These are phyloP conservation scores for Saimiri boliviensis DNA, from an alignment of 2,113 vertebrate species.

Conservation along the genomic window DNA sequence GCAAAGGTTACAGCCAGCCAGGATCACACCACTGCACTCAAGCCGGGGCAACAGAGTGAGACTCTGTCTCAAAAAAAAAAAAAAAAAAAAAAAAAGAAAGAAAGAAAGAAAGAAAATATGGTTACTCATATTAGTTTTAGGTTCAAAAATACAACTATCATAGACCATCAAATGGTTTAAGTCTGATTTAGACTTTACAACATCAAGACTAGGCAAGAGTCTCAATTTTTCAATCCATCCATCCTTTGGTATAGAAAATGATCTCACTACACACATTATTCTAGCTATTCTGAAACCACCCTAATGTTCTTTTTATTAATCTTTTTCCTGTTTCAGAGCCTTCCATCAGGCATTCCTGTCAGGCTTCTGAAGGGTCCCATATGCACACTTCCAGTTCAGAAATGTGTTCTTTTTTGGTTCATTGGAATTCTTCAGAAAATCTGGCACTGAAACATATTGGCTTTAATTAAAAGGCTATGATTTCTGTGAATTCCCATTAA, in stretches of 20 bases:
- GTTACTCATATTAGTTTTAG: not conserved
- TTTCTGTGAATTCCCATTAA: slow-evolving; percentile 76
- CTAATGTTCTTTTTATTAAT: slow-evolving; percentile 38
- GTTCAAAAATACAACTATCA: not conserved
- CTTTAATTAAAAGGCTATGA: slow-evolving; percentile 74
- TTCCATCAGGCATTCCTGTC: slow-evolving; percentile 35
- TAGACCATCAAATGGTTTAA: not conserved
- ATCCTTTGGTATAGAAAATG: slow-evolving; percentile 49
- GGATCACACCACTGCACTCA: too few relatives aligned
- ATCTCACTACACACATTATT: slow-evolving; percentile 41
- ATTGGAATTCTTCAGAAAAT: slow-evolving; percentile 56
- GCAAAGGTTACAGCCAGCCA: too few relatives aligned
- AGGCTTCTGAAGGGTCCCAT: slow-evolving; percentile 26
- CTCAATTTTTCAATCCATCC: slow-evolving; percentile 36
- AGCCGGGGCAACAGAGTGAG: too few relatives aligned
- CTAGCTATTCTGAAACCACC: slow-evolving; percentile 42
- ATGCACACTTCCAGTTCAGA: slow-evolving; percentile 33
- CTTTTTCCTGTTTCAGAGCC: slow-evolving; percentile 43
- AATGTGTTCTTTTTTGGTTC: slow-evolving; percentile 65
- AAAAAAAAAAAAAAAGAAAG: too few relatives aligned
- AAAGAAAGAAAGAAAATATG: too few relatives aligned
- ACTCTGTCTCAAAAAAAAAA: too few relatives aligned
- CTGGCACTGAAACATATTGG: slow-evolving; percentile 65
- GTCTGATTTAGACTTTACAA: not conserved
- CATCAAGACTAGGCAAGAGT: not conserved